These are phyloP conservation scores for Amphilophus citrinellus DNA, from an alignment of 2,113 vertebrate species.

Conservation along the genomic window DNA sequence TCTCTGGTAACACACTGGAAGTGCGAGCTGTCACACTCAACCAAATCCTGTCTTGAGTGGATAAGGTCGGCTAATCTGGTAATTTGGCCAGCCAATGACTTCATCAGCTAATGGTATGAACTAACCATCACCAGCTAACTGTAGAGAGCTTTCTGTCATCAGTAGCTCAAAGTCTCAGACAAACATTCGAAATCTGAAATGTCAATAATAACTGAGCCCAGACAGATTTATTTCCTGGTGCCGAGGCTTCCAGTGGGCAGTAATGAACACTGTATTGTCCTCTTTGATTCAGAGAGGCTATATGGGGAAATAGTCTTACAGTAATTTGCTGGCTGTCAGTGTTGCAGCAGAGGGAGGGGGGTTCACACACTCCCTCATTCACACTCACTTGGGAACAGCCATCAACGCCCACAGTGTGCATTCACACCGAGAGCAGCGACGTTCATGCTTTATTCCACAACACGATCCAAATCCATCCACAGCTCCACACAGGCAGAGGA, in stretches of 20 bases:
- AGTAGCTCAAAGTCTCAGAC: background rate
- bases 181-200: background rate
- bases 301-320: background rate
- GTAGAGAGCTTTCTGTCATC: no score
- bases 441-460: background rate
- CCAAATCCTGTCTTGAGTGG: background rate
- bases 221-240: background rate
- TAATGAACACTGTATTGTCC: background rate
- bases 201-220: background rate
- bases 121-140: background rate
- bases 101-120: background rate
- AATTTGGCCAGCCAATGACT: background rate
- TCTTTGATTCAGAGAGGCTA: background rate
- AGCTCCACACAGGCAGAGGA: background rate
- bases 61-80: background rate
- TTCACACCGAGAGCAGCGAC: background rate
- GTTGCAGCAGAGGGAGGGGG: background rate
- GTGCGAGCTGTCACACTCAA: background rate
- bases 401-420: background rate
- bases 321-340: slow-evolving; percentile 1
- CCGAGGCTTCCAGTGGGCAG: background rate
- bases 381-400: slow-evolving; percentile 4
- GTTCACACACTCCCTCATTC: slow-evolving; percentile 1
- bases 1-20: no score
- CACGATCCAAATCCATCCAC: background rate